Base-by-base conservation (phyloP, 2,888 invertebrate genomes). In the Ornithoptera priamus region DNA sequence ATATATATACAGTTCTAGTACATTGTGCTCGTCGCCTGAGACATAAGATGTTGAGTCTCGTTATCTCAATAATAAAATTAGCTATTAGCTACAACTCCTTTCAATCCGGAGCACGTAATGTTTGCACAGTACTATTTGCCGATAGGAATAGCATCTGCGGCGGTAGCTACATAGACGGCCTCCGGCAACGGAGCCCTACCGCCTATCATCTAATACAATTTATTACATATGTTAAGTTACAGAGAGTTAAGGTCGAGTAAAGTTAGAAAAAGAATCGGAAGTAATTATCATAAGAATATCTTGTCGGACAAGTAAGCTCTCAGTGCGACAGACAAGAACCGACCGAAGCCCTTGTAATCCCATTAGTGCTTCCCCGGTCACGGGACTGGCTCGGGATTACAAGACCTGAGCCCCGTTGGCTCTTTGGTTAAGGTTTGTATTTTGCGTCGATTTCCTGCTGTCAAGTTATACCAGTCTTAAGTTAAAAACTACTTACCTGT, bases 291-390 rank as follows among this genome's bases (percentile, higher is more conserved):
- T 30, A 53, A 24, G 8, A 53, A 24, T 17, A n/a, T 63, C 56
- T 56, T n/a, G 56, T 24, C 46, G 18, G 36, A 36, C 64, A 36
- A 65, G 18, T 22, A 17, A 59, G 42, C 42, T 46, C 58, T 18
- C 6, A 59, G 46, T 12, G 39, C 53, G 20, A 60, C 60, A 22
- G 20, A 24, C 53, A 58, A 53, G 67, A 53, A 60, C 53, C 61
- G 22, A 61, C 42, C 61, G 36, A 53, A 24, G 53, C 67, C 67
- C 36, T 30, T 36, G 61, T 67, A 61, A 67, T 67, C 67, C 20
- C 53, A 67, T 67, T 67, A 67, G 53, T 36, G 30, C 53, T 36
- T 18, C 60, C 57, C 61, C 36, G 15, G 53, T 61, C 67, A 53
- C 20, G 61, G 61, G 39, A 59, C 59, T 20, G 65, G 12, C 58